A percentile compares a stretch with the other conserved stretches of the same genome.
phyloP scores from a whole-genome alignment of 1,140 invertebrate genomes.

The Episyrphus balteatus region DNA sequence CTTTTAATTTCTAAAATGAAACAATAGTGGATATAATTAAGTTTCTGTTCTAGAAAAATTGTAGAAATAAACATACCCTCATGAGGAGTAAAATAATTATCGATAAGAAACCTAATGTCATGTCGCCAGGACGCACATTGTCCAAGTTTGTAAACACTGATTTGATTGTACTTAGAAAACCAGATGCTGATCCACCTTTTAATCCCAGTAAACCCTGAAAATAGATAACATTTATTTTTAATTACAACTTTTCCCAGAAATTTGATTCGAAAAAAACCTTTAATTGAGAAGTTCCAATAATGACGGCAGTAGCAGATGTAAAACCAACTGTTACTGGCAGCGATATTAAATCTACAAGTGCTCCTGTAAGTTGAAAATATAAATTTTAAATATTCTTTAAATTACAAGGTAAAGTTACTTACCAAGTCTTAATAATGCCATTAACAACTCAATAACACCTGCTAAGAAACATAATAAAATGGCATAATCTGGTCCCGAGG shows the following conservation, averaged over 20 bases:
- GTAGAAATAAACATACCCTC: slow-evolving; percentile 45
- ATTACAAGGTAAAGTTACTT: neutral
- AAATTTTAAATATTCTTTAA: neutral
- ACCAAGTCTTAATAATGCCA: slow-evolving; percentile 75
- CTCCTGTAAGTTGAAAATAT: slow-evolving; percentile 49
- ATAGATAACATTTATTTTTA: neutral
- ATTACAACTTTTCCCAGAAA: too few relatives aligned
- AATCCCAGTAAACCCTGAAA: slow-evolving; percentile 59
- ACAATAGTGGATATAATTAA: too few relatives aligned
- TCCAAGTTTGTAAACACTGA: slow-evolving; percentile 48
- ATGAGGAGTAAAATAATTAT: slow-evolving; percentile 52
- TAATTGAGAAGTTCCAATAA: slow-evolving; percentile 80
- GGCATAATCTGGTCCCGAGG: slow-evolving; percentile 55
- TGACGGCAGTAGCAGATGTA: slow-evolving; percentile 83
- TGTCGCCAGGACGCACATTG: slow-evolving; percentile 46
- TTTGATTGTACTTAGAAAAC: slow-evolving; percentile 47
- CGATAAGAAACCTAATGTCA: slow-evolving; percentile 50
- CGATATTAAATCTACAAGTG: slow-evolving; percentile 88
- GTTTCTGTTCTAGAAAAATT: too few relatives aligned
- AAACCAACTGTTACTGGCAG: slow-evolving; percentile 85
- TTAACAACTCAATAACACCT: slow-evolving; percentile 69
- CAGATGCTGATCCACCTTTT: slow-evolving; percentile 45
- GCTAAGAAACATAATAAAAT: slow-evolving; percentile 73
- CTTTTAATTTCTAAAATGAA: slow-evolving; percentile 52
- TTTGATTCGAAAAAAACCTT: too few relatives aligned